phyloP scores from a whole-genome alignment of 2,888 invertebrate genomes.

The Metopia argyrocephala region DNA sequence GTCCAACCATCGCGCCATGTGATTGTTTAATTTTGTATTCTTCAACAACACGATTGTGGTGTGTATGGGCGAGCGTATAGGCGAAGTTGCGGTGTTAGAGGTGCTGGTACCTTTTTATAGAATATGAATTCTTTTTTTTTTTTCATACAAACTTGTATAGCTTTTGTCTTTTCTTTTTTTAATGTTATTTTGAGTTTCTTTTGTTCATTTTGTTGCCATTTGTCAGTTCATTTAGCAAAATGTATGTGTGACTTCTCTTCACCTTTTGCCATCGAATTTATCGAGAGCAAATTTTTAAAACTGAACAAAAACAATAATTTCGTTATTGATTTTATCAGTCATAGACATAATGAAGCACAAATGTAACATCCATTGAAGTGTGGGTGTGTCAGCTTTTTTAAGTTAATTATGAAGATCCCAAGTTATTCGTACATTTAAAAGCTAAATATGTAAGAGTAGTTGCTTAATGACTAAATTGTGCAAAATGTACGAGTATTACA shows the following conservation, averaged over 20 bases:
- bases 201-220: constrained; percentile 9
- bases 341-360: constrained; percentile 14
- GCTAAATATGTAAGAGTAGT: not conserved
- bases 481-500: not conserved
- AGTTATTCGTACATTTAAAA: constrained; percentile 5
- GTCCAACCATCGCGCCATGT: too few species aligned
- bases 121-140: not conserved
- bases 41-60: too few species aligned
- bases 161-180: constrained; percentile 39
- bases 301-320: constrained; percentile 57
- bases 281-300: constrained; percentile 49
- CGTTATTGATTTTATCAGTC: constrained; percentile 63
- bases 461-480: not conserved
- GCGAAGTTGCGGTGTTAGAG: too few species aligned
- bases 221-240: constrained; percentile 38
- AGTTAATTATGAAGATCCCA: constrained; percentile 55
- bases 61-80: too few species aligned
- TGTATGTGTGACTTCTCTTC: constrained; percentile 14
- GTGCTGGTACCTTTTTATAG: not conserved
- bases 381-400: constrained; percentile 53
- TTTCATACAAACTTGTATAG: too few species aligned
- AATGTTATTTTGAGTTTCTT: constrained; percentile 9
- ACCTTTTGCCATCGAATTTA: constrained; percentile 31
- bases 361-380: constrained; percentile 28
- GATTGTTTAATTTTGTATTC: too few species aligned